These are phyloP conservation scores for Xerus inauris DNA, from an alignment of 2,113 vertebrate genomes.

Conservation along the genomic window DNA sequence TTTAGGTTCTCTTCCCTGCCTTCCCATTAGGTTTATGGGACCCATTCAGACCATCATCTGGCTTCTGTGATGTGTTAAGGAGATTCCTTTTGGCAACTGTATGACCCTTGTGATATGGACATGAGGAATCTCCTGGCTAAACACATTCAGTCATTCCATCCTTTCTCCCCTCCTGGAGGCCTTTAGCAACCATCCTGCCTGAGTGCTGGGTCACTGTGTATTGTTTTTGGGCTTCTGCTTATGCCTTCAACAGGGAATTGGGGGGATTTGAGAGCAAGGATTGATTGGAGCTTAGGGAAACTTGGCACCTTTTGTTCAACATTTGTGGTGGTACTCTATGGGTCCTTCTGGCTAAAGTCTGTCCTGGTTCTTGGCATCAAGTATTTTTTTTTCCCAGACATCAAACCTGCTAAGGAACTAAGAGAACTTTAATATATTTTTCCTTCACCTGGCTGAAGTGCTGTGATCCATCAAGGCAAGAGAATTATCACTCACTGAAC, in stretches of 20 bases:
- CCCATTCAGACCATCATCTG: background rate
- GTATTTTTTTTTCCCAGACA: background rate
- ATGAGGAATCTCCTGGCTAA: background rate
- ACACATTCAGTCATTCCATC: background rate
- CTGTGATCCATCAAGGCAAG: background rate
- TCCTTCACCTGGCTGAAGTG: background rate
- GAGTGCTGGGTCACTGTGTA: background rate
- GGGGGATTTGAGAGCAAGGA: background rate
- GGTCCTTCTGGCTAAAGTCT: background rate
- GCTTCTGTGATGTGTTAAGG: background rate
- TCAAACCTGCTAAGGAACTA: background rate
- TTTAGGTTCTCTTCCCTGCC: background rate
- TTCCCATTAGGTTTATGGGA: background rate
- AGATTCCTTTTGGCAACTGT: background rate
- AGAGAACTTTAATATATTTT: background rate
- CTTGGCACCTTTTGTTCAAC: background rate
- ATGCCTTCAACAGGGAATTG: background rate
- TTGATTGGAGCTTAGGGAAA: background rate
- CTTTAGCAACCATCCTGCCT: background rate
- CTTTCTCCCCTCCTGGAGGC: background rate
- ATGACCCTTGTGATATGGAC: background rate
- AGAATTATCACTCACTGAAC: background rate
- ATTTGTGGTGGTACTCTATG: background rate
- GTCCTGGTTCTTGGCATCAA: background rate
- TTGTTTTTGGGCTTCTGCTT: background rate